Base-by-base conservation (phyloP, 1,140 invertebrate species). In the Drosophila sulfurigaster region DNA sequence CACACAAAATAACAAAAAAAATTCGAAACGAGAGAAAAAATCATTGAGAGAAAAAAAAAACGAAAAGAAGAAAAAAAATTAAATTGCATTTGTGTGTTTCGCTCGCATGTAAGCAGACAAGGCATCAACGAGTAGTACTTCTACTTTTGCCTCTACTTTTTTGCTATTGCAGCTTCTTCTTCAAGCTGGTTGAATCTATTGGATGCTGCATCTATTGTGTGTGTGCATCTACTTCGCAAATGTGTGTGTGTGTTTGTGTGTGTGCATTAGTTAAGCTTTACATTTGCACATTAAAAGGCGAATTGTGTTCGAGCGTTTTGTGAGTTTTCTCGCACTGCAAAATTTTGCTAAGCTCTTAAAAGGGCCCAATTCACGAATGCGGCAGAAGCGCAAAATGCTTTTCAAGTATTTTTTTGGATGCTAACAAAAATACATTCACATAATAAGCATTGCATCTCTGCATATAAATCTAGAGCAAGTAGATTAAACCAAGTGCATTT, bases 1-100 rank as follows among this genome's bases (percentile, higher is more conserved):
- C 52, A 38, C 7, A 71, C 77, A 78, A 68, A 63, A 66, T 15
- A 13, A 43, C 4, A 62, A 65, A 59, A 48, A 68, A 65, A 80
- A 58, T 74, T 41, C 15, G 15, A 41, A 5, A 20, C 30, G 4
- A 41, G 11, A 59, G 28, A 51, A 66, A 25, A 64, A 62, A 68
- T 68, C 46, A 43, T 67, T 57, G 25, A 65, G 25, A 65, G 60
- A 75, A 51, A 63, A 32, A 45, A 58, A 58, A 32, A 32, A 65
- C 38, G 35, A 74, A 32, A 65, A 45, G 35, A 74, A 76, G 32
- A 60, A 15, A 75, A 82, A 82, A 88, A 91, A 90, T 83, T 82
- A 87, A 91, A 91, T 91, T 91, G 88, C 87, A 91, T 87, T 91
- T 91, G 80, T 91, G 68, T 91, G 86, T 90, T 91, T 62, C 67